phyloP scores from a whole-genome alignment of 2,888 invertebrate genomes.

The Drosophila heteroneura region DNA sequence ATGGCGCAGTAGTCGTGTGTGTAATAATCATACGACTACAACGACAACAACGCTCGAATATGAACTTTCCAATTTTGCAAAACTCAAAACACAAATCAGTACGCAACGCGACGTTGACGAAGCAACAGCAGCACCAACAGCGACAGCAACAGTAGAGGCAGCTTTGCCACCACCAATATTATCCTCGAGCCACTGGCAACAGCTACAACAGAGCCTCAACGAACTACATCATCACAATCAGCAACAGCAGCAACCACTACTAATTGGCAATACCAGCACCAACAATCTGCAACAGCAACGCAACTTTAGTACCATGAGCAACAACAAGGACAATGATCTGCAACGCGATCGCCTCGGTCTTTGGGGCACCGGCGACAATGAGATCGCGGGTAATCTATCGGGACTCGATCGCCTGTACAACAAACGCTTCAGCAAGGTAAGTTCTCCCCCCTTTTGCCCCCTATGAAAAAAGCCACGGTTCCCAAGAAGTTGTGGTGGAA shows the following conservation, averaged over 20 bases:
- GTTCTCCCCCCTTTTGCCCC: constrained; percentile 32
- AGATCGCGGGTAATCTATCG: constrained; percentile 79
- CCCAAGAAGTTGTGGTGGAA: constrained; percentile 57
- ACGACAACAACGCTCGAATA: constrained; percentile 84
- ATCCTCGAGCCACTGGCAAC: constrained; percentile 64
- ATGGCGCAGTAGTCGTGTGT: too few species aligned
- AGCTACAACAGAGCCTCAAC: constrained; percentile 60
- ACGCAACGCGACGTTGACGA: constrained; percentile 80
- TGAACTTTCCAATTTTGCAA: constrained; percentile 84
- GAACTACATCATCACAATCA: constrained; percentile 52
- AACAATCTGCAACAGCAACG: constrained; percentile 57
- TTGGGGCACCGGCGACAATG: constrained; percentile 83
- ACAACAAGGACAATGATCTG: constrained; percentile 28
- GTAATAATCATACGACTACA: constrained; percentile 84
- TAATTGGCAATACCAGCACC: constrained; percentile 27
- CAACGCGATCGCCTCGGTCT: constrained; percentile 82
- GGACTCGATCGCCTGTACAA: constrained; percentile 81
- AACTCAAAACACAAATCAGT: constrained; percentile 83
- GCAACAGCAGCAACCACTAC: constrained; percentile 15
- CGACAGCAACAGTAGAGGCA: constrained; percentile 15
- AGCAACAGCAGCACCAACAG: constrained; percentile 46
- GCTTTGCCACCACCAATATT: constrained; percentile 54
- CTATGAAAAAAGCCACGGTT: constrained; percentile 1
- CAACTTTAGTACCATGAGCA: constrained; percentile 41
- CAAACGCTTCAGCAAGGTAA: constrained; percentile 84